These are phyloP conservation scores for Lingula anatina DNA, from an alignment of 2,888 invertebrate genomes.

Conservation along the genomic window DNA sequence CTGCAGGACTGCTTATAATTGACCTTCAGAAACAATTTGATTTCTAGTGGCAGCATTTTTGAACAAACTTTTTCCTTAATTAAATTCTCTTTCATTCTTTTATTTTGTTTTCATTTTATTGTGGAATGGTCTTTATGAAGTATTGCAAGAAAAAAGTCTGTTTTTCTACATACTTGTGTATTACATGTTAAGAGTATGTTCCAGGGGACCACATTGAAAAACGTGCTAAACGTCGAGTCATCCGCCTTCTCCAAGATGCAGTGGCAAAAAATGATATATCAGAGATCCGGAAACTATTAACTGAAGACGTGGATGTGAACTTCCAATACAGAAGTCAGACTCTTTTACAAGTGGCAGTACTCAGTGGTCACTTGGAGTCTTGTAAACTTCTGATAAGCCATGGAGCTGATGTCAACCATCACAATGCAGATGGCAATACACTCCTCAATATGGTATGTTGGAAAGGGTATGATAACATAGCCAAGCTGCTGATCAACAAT, in stretches of 20 bases:
- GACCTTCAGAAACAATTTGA: no score
- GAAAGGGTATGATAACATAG: conserved; percentile 25
- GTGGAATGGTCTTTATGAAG: no score
- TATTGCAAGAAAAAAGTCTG: no score
- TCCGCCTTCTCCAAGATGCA: conserved; percentile 36
- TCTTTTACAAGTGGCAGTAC: conserved; percentile 40
- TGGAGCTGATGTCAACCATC: conserved; percentile 39
- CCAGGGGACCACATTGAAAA: no score
- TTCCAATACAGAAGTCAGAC: conserved; percentile 43
- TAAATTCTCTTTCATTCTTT: no score
- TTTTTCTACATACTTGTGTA: no score
- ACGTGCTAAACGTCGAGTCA: conserved; percentile 34
- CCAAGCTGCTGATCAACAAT: conserved; percentile 28
- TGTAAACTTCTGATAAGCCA: conserved; percentile 31
- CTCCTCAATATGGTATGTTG: conserved; percentile 39
- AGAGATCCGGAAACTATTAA: conserved; percentile 24
- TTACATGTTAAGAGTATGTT: no score
- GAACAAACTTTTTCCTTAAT: no score
- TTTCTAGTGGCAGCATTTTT: no score
- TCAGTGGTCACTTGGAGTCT: conserved; percentile 29
- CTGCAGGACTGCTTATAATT: no score
- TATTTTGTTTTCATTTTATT: no score
- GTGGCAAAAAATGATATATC: conserved; percentile 25
- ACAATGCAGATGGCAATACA: conserved; percentile 37
- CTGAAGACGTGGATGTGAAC: conserved; percentile 40